These are phyloP conservation scores for Drusus annulatus DNA, from an alignment of 1,140 invertebrate species.

Conservation along the genomic window DNA sequence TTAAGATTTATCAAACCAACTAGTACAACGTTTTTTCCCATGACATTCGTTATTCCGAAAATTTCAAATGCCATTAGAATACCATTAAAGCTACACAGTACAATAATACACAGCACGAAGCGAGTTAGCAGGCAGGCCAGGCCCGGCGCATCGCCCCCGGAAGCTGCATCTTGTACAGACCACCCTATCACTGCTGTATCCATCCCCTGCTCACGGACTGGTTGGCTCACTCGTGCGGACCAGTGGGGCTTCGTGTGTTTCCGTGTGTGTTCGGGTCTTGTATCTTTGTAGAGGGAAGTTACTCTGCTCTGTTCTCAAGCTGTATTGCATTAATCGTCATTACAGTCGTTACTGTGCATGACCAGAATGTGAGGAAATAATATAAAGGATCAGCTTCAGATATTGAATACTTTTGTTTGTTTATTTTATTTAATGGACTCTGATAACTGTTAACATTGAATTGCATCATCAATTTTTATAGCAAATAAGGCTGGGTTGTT, in stretches of 20 bases:
- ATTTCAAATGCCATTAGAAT: neutral
- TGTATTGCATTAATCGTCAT: neutral
- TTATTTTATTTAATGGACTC: no score
- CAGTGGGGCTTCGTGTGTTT: conserved; percentile 31
- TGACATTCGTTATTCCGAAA: neutral
- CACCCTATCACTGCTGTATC: neutral
- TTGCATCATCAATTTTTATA: no score
- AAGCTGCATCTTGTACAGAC: neutral
- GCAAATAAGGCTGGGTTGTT: no score
- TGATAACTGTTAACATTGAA: no score
- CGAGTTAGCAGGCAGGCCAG: conserved; percentile 1
- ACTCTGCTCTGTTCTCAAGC: neutral
- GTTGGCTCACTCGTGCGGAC: conserved; percentile 50
- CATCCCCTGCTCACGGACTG: neutral
- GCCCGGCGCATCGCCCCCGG: neutral
- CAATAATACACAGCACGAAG: neutral
- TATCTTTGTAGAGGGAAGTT: neutral
- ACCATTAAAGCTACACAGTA: neutral
- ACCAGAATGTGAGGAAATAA: no score
- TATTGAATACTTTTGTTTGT: no score
- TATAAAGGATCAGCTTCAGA: no score
- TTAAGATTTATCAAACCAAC: no score
- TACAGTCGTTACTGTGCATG: no score
- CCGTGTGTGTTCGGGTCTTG: conserved; percentile 34
- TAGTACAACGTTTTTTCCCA: neutral